phyloP scores from a whole-genome alignment of 1,140 invertebrate species.

The Phenacoccus solenopsis region DNA sequence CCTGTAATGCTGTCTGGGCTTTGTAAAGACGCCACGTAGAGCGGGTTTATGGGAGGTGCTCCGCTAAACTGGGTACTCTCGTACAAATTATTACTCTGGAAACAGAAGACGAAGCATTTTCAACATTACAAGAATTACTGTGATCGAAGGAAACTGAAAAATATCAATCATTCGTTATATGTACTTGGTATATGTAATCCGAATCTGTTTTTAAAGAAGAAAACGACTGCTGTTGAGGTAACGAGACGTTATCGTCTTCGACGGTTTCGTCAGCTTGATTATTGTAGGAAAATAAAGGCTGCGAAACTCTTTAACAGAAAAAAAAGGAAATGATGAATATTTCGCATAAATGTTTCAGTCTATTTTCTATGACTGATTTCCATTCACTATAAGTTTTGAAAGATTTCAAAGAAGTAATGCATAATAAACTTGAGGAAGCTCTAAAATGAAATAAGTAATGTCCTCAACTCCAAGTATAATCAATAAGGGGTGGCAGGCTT shows the following conservation, averaged over 20 bases:
- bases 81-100: slow-evolving; percentile 59
- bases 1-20: slow-evolving; percentile 59
- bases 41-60: slow-evolving; percentile 49
- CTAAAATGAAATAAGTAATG: no score
- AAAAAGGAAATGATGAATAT: not conserved
- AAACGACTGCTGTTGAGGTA: slow-evolving; percentile 63
- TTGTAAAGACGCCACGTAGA: slow-evolving; percentile 57
- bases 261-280: slow-evolving; percentile 62
- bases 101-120: slow-evolving; percentile 34
- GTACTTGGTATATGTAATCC: slow-evolving; percentile 63
- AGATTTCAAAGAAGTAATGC: not conserved
- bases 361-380: no score
- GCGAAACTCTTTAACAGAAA: slow-evolving; percentile 53
- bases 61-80: slow-evolving; percentile 63
- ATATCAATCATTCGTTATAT: not conserved
- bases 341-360: no score
- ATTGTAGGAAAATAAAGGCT: slow-evolving; percentile 69
- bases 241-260: slow-evolving; percentile 62
- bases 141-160: not conserved
- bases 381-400: not conserved
- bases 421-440: not conserved
- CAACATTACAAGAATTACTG: not conserved
- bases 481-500: no score
- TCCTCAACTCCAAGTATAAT: no score
- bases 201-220: slow-evolving; percentile 63